Conservation (phyloP, 2,797 vertebrate species). For the Pseudotriccus pelzelni region DNA sequence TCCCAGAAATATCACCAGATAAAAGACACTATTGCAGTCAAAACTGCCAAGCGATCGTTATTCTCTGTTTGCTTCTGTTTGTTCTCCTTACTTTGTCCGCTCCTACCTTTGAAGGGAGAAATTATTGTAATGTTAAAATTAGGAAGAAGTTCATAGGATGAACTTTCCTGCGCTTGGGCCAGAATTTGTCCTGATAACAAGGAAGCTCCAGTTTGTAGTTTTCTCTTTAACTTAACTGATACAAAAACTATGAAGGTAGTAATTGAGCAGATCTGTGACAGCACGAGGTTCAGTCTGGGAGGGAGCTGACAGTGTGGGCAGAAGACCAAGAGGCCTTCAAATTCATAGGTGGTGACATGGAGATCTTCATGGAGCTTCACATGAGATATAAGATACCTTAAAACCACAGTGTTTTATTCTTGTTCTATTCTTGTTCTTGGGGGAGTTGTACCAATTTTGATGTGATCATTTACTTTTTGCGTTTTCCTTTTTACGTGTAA, state of each 20-base stretch:
- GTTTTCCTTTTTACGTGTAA: neutral
- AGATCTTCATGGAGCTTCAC: neutral
- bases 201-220: neutral
- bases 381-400: neutral
- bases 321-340: neutral
- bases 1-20: neutral
- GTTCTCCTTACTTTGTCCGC: neutral
- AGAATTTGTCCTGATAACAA: neutral
- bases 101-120: neutral
- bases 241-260: neutral
- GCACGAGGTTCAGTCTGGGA: neutral
- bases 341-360: neutral
- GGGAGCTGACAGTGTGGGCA: neutral
- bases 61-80: neutral
- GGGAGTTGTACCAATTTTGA: neutral
- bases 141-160: neutral
- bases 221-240: neutral
- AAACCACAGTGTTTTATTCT: neutral
- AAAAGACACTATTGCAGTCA: neutral
- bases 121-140: neutral
- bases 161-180: neutral
- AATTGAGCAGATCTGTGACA: neutral
- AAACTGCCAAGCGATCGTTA: neutral
- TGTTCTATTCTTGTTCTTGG: neutral
- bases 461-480: neutral